A percentile compares a stretch with the other conserved stretches of the same genome.
Conservation (phyloP, 2,888 invertebrate genomes). For the Callimorpha dominula region DNA sequence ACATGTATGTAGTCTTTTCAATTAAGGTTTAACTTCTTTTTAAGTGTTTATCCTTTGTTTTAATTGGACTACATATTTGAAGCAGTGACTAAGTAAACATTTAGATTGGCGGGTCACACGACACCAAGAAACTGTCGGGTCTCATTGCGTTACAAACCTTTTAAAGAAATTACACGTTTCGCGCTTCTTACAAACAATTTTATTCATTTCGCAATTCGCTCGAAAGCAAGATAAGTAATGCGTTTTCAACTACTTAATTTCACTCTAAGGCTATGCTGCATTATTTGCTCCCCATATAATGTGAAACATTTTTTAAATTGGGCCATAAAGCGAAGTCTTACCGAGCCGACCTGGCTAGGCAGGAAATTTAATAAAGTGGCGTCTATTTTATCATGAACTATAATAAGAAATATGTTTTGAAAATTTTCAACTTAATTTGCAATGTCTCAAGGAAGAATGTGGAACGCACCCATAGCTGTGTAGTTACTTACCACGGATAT, state of each 20-base stretch:
- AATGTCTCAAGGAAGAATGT: constrained; percentile 43
- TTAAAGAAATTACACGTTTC: constrained; percentile 58
- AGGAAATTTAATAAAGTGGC: constrained; percentile 81
- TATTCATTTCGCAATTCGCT: constrained; percentile 47
- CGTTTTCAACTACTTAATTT: constrained; percentile 61
- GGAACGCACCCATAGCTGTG: constrained; percentile 26
- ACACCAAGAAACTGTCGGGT: constrained; percentile 60
- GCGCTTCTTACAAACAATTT: constrained; percentile 51
- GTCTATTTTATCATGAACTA: constrained; percentile 76
- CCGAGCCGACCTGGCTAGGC: constrained; percentile 69
- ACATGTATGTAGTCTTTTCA: no score
- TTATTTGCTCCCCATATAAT: constrained; percentile 75
- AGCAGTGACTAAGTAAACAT: constrained; percentile 65
- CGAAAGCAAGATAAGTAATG: constrained; percentile 35
- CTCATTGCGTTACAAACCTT: constrained; percentile 56
- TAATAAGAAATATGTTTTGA: constrained; percentile 62
- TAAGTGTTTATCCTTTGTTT: constrained; percentile 49
- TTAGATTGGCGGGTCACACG: constrained; percentile 63
- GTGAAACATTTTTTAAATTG: constrained; percentile 80
- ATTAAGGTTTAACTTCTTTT: no score
- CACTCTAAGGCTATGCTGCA: constrained; percentile 67
- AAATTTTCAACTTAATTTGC: constrained; percentile 61
- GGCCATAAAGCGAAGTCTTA: constrained; percentile 76
- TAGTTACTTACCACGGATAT: constrained; percentile 44
- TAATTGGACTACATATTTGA: constrained; percentile 54